These are phyloP conservation scores for Natrix natrix DNA, from an alignment of 2,797 vertebrate genomes.

Conservation along the genomic window DNA sequence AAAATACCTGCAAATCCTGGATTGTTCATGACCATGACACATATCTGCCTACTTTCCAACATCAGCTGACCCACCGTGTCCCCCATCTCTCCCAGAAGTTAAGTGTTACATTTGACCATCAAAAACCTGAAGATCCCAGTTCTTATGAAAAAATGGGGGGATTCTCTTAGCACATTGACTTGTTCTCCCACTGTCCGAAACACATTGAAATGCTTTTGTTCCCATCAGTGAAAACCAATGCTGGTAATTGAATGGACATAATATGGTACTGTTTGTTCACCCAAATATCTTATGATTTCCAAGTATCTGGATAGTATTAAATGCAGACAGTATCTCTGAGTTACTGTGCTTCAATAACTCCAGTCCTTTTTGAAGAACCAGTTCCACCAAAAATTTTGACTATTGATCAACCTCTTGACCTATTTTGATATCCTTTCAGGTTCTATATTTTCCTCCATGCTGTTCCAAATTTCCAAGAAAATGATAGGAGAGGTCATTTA, in stretches of 20 bases:
- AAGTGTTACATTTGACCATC: not conserved
- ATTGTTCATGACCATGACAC: not conserved
- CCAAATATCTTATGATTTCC: not conserved
- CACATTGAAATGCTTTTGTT: not conserved
- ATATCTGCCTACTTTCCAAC: not conserved
- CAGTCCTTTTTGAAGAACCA: not conserved
- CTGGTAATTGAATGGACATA: not conserved
- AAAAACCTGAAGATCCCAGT: not conserved
- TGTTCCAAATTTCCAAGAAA: not conserved
- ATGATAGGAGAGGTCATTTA: not conserved
- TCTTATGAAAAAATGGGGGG: not conserved
- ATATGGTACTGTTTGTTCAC: not conserved
- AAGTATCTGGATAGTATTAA: not conserved
- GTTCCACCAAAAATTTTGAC: not conserved
- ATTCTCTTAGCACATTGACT: not conserved
- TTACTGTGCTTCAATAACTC: not conserved
- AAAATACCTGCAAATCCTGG: not conserved
- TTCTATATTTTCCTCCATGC: not conserved
- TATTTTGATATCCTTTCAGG: not conserved
- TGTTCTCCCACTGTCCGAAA: not conserved
- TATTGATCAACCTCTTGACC: not conserved
- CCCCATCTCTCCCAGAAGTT: not conserved
- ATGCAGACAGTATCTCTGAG: not conserved
- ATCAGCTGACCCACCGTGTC: not conserved
- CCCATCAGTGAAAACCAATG: not conserved